Evolutionary conservation across 2,888 invertebrate species (phyloP).

Genomic region (Drosophila atripex): DNA sequence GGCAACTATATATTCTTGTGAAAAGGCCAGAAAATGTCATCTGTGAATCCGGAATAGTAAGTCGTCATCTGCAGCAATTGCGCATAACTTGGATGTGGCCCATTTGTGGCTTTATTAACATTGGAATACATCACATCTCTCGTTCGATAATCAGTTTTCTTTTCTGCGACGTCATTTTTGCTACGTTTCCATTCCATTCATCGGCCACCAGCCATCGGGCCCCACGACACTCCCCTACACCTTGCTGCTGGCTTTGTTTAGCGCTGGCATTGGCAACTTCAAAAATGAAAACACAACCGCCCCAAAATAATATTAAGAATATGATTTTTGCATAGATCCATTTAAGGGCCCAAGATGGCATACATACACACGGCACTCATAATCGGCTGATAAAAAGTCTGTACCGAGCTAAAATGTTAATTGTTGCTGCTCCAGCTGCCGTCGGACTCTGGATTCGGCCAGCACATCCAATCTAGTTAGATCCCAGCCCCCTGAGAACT

Average conservation of each 20-base stretch:
- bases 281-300: conserved; percentile 24
- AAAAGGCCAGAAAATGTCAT: conserved; percentile 81
- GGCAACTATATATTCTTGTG: conserved; percentile 64
- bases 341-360: background rate
- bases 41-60: conserved; percentile 94
- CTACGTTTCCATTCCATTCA: conserved; percentile 60
- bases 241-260: conserved; percentile 22
- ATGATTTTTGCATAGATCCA: conserved; percentile 1
- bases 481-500: conserved; percentile 26
- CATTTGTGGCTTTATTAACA: conserved; percentile 30
- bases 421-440: conserved; percentile 35
- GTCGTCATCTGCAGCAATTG: conserved; percentile 80
- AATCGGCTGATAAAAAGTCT: conserved; percentile 1
- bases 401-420: conserved; percentile 16
- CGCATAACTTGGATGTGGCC: conserved; percentile 52
- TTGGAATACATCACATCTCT: conserved; percentile 35
- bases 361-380: background rate
- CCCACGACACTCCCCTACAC: conserved; percentile 42
- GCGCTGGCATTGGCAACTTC: conserved; percentile 30
- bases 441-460: conserved; percentile 25
- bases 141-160: conserved; percentile 64
- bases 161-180: conserved; percentile 82
- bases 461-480: conserved; percentile 19
- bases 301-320: conserved; percentile 9
- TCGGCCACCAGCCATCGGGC: conserved; percentile 37